A percentile compares a stretch with the other conserved stretches of the same genome.
Conservation (phyloP, 1,140 invertebrate genomes). For the Stenopsyche tienmushanensis region DNA sequence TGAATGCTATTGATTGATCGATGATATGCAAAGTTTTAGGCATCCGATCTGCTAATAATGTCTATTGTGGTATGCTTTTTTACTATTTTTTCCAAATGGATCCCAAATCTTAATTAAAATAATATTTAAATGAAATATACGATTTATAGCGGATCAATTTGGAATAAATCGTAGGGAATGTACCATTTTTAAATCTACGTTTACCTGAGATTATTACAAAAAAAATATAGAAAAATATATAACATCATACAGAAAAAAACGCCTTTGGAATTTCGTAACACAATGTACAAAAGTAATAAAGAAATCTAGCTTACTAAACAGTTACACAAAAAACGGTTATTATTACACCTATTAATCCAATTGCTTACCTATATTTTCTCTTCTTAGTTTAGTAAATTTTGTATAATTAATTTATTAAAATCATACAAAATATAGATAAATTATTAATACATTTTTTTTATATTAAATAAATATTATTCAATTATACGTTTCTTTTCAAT, state of each 20-base stretch:
- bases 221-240: conserved; percentile 15
- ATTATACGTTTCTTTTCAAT: not conserved
- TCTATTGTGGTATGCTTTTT: no score
- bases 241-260: conserved; percentile 25
- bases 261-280: conserved; percentile 38
- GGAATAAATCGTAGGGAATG: no score
- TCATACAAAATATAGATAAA: not conserved
- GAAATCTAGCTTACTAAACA: conserved; percentile 29
- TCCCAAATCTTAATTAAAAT: no score
- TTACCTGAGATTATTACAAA: conserved; percentile 20
- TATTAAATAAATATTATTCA: not conserved
- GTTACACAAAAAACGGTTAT: conserved; percentile 30
- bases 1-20: no score
- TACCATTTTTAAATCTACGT: not conserved
- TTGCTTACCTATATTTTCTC: not conserved
- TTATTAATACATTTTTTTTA: conserved; percentile 1
- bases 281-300: conserved; percentile 36
- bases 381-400: conserved; percentile 17
- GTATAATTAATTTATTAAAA: not conserved
- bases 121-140: no score
- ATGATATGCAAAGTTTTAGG: no score
- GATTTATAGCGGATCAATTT: no score
- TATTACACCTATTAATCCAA: no score
- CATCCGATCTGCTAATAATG: no score
- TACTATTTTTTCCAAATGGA: no score